Conservation (phyloP, 1,140 invertebrate species). For the Bilobella aurantiaca region DNA sequence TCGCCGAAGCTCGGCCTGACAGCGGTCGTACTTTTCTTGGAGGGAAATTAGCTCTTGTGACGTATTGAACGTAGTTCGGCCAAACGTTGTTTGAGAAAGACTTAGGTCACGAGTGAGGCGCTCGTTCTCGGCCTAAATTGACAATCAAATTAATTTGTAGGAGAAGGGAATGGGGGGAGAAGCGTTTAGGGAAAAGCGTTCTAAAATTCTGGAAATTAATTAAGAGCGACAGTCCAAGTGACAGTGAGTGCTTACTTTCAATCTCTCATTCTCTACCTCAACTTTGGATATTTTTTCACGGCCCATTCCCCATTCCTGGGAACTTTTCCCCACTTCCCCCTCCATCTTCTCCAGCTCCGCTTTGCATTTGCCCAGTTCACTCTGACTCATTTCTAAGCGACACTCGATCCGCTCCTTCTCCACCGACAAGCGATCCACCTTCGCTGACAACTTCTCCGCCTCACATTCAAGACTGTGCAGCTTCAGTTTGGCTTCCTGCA, state of each 20-base stretch:
- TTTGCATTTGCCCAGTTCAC: constrained; percentile 83
- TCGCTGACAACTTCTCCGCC: constrained; percentile 75
- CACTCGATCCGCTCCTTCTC: constrained; percentile 69
- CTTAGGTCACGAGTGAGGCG: constrained; percentile 68
- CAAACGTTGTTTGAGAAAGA: constrained; percentile 66
- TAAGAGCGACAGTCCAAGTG: background rate
- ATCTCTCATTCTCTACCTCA: constrained; percentile 77
- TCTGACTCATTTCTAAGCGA: constrained; percentile 81
- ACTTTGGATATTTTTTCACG: constrained; percentile 71
- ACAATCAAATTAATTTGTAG: constrained; percentile 2
- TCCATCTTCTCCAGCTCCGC: constrained; percentile 83
- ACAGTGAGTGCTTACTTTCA: constrained; percentile 34
- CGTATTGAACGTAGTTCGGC: constrained; percentile 59
- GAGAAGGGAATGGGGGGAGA: background rate
- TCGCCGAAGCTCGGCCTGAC: constrained; percentile 66
- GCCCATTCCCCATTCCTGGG: constrained; percentile 78
- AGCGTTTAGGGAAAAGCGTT: no score
- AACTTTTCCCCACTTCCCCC: constrained; percentile 73
- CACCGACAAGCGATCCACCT: constrained; percentile 70
- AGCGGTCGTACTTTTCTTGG: constrained; percentile 77
- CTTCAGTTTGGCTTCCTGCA: constrained; percentile 81
- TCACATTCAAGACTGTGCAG: constrained; percentile 78
- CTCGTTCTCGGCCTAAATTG: constrained; percentile 38
- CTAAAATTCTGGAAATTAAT: background rate
- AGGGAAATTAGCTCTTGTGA: constrained; percentile 67